These are phyloP conservation scores for Neelides sp. DNA, from an alignment of 1,140 invertebrate genomes.

Conservation along the genomic window DNA sequence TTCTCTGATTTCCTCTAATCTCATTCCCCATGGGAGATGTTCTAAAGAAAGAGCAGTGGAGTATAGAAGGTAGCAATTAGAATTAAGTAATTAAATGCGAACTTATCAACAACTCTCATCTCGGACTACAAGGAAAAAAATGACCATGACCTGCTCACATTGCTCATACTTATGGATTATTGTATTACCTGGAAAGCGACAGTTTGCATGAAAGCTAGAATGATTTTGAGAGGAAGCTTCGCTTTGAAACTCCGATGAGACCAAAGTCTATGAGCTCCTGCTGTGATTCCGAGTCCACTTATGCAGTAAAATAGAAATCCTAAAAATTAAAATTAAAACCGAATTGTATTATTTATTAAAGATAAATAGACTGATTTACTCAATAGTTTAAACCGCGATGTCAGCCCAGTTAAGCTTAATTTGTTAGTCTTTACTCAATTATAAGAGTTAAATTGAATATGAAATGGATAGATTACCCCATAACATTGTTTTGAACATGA, in stretches of 20 bases:
- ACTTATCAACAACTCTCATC: neutral
- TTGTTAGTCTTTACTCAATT: neutral
- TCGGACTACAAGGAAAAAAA: neutral
- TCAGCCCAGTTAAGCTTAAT: neutral
- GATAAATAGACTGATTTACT: neutral
- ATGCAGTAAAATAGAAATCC: conserved; percentile 31
- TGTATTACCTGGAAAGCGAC: conserved; percentile 61
- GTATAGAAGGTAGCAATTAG: neutral
- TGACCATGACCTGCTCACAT: neutral
- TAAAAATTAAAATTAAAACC: conserved; percentile 5
- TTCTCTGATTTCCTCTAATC: too few species aligned
- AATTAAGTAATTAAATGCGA: neutral
- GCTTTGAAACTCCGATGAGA: conserved; percentile 78
- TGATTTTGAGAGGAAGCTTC: conserved; percentile 56
- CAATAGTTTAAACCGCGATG: neutral
- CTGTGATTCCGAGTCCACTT: conserved; percentile 61
- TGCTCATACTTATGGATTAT: neutral
- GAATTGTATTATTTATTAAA: too few species aligned
- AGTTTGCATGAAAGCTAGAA: conserved; percentile 62
- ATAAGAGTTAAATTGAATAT: neutral
- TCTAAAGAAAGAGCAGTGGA: neutral
- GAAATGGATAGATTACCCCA: conserved; percentile 22
- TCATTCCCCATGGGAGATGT: too few species aligned
- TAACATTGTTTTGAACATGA: conserved; percentile 29
- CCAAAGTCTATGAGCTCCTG: conserved; percentile 79